Conservation (phyloP, 2,797 vertebrate species). For the Pipistrellus pygmaeus region DNA sequence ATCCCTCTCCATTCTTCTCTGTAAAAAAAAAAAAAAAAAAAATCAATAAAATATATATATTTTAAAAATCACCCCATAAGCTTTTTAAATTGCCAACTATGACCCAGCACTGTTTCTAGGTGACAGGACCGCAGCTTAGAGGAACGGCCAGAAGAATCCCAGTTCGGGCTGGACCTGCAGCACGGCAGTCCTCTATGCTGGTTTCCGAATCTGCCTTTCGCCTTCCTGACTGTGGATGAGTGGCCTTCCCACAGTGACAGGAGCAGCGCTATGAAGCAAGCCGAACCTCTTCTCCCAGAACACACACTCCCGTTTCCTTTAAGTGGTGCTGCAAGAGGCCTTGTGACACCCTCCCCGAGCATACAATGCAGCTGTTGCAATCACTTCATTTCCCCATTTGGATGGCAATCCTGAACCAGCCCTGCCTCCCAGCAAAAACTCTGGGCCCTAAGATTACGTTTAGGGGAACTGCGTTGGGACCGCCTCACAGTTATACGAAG, state of each 20-base stretch:
- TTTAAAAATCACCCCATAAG: not conserved
- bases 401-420: constrained; percentile 61
- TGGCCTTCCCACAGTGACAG: not conserved
- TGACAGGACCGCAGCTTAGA: too few relatives aligned
- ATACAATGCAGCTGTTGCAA: constrained; percentile 72
- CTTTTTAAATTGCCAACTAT: not conserved
- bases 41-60: too few relatives aligned
- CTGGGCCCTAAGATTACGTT: not conserved
- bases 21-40: too few relatives aligned
- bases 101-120: not conserved
- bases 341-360: constrained; percentile 72
- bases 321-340: constrained; percentile 39
- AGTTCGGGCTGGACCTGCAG: not conserved
- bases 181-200: too few relatives aligned
- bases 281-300: constrained; percentile 24
- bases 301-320: constrained; percentile 39
- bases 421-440: constrained; percentile 51
- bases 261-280: not conserved
- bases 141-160: too few relatives aligned
- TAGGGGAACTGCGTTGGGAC: constrained; percentile 42
- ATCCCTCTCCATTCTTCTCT: too few relatives aligned
- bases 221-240: not conserved
- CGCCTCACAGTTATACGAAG: not conserved
- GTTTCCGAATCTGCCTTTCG: too few relatives aligned
- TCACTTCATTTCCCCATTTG: constrained; percentile 76